Conservation (phyloP, 2,797 vertebrate species). For the Melanotaenia maccullochi region DNA sequence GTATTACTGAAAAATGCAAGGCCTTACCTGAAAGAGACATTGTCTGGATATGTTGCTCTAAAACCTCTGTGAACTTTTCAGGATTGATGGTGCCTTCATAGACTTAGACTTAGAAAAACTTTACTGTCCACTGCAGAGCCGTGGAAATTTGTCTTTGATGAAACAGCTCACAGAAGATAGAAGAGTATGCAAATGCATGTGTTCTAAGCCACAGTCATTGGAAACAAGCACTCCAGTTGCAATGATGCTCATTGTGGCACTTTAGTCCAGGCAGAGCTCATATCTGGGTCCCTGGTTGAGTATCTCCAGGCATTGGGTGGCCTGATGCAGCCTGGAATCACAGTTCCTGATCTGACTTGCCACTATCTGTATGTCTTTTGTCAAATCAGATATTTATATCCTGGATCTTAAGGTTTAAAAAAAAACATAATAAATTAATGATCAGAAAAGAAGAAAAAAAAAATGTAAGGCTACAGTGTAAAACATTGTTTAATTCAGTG, state of each 20-base stretch:
- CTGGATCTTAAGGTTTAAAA: constrained; percentile 21
- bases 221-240: too few species aligned
- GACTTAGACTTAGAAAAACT: too few species aligned
- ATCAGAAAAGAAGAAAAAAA: background rate
- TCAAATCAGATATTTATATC: constrained; percentile 47
- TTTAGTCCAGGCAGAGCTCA: constrained; percentile 34
- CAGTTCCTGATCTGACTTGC: constrained; percentile 22
- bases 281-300: constrained; percentile 42
- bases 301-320: constrained; percentile 37
- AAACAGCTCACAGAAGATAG: too few species aligned
- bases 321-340: constrained; percentile 29
- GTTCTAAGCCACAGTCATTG: too few species aligned
- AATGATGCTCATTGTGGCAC: background rate
- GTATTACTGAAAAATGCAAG: too few species aligned
- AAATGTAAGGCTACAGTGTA: background rate
- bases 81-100: too few species aligned
- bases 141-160: too few species aligned
- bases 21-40: too few species aligned
- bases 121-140: too few species aligned
- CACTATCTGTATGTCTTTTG: constrained; percentile 10
- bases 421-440: background rate
- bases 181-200: too few species aligned
- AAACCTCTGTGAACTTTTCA: too few species aligned
- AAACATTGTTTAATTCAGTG: background rate
- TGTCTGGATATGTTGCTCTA: too few species aligned